Evolutionary conservation across 2,888 invertebrate species (phyloP).

Genomic region (Kuschelorhynchus macadamiae): DNA sequence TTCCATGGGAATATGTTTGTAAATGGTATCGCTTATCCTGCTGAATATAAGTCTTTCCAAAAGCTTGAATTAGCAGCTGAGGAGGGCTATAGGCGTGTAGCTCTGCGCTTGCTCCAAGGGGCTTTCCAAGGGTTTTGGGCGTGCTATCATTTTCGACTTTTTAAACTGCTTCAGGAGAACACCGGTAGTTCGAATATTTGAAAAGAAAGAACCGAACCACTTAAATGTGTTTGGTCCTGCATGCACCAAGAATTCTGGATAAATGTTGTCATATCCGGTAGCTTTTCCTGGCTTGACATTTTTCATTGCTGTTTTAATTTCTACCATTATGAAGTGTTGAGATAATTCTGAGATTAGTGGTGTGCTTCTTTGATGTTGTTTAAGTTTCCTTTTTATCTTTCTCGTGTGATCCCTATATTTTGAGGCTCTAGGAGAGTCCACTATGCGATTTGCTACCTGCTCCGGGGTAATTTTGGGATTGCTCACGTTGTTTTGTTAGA

Average conservation of each 20-base stretch:
- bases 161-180: conserved; percentile 4
- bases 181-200: conserved; percentile 14
- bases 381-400: conserved; percentile 35
- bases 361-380: not conserved
- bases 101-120: conserved; percentile 9
- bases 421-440: conserved; percentile 32
- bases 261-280: conserved; percentile 16
- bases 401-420: conserved; percentile 35
- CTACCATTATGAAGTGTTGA: not conserved
- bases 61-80: too few relatives aligned
- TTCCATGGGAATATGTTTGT: too few relatives aligned
- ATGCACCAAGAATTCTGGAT: conserved; percentile 20
- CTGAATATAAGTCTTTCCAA: too few relatives aligned
- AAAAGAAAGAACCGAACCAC: conserved; percentile 14
- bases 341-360: not conserved
- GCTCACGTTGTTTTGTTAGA: too few relatives aligned
- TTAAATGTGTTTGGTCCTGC: conserved; percentile 1
- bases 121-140: conserved; percentile 13
- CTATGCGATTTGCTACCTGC: conserved; percentile 29
- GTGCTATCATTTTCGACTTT: conserved; percentile 12
- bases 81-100: not conserved
- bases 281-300: conserved; percentile 13
- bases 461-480: too few relatives aligned
- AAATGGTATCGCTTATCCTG: too few relatives aligned
- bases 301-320: not conserved